phyloP scores from a whole-genome alignment of 1,140 invertebrate genomes.

The Lethocerus indicus region DNA sequence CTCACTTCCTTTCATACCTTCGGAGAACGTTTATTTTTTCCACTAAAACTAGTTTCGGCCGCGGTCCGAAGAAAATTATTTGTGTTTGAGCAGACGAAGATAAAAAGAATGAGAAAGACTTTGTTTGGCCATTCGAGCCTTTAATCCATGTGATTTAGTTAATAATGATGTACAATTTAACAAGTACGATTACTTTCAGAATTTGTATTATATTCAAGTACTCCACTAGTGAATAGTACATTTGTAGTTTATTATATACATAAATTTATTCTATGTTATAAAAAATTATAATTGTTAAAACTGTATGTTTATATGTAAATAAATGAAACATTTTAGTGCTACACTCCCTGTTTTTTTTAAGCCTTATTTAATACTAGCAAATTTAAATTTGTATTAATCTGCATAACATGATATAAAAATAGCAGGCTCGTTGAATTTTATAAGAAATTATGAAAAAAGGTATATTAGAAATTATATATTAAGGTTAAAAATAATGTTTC shows the following conservation, averaged over 20 bases:
- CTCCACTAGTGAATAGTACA: slow-evolving; percentile 5
- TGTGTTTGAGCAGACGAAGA: no score
- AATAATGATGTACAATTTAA: neutral
- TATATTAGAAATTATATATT: no score
- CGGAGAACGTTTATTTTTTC: neutral
- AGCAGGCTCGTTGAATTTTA: no score
- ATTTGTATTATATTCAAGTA: neutral
- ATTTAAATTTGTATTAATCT: no score
- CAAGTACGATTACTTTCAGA: neutral
- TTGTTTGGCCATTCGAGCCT: slow-evolving; percentile 3
- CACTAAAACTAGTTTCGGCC: neutral
- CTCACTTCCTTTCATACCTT: neutral
- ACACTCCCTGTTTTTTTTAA: no score
- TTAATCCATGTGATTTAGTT: neutral
- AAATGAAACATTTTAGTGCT: slow-evolving; percentile 11
- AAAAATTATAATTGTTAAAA: slow-evolving; percentile 5
- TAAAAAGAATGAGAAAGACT: neutral
- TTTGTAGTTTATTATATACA: slow-evolving; percentile 1
- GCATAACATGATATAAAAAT: no score
- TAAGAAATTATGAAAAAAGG: no score
- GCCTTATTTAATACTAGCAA: no score
- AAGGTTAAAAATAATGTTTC: no score
- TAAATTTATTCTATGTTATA: neutral
- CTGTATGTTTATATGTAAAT: slow-evolving; percentile 11
- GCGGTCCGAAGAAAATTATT: no score